These are phyloP conservation scores for Ichneumon xanthorius DNA, from an alignment of 2,888 invertebrate species.

Conservation along the genomic window DNA sequence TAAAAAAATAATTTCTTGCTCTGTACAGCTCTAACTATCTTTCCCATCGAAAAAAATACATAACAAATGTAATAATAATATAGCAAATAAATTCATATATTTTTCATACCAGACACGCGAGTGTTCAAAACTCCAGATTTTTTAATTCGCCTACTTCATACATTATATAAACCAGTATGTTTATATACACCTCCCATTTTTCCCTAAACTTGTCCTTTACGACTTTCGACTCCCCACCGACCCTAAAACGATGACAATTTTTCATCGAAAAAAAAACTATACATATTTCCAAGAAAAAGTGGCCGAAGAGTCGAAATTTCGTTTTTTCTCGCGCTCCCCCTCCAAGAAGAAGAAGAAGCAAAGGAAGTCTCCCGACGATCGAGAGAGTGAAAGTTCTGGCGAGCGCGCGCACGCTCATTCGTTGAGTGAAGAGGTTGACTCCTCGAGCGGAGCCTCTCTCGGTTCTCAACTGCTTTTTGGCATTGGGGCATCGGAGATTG, in stretches of 20 bases:
- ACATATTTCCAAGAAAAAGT: neutral
- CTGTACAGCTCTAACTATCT: too few relatives aligned
- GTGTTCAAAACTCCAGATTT: too few relatives aligned
- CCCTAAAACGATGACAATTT: neutral
- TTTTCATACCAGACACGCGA: too few relatives aligned
- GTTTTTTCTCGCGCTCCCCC: neutral
- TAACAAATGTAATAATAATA: too few relatives aligned
- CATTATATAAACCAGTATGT: too few relatives aligned
- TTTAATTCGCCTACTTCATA: too few relatives aligned
- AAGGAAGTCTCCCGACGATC: slow-evolving; percentile 6
- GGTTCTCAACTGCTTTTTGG: slow-evolving; percentile 50
- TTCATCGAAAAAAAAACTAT: neutral
- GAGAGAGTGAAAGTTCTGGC: slow-evolving; percentile 76
- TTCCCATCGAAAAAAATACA: too few relatives aligned
- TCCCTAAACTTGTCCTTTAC: too few relatives aligned
- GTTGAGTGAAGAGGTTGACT: slow-evolving; percentile 42
- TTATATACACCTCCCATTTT: too few relatives aligned
- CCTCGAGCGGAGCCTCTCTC: slow-evolving; percentile 10
- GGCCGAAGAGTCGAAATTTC: neutral
- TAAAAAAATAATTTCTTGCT: too few relatives aligned
- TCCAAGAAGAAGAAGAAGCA: slow-evolving; percentile 4
- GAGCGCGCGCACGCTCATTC: slow-evolving; percentile 23
- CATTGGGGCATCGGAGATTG: slow-evolving; percentile 42
- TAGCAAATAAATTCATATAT: too few relatives aligned
- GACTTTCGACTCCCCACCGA: too few relatives aligned